Base-by-base conservation (phyloP, 2,113 vertebrate genomes). In the Rhinopomastus cyanomelas region DNA sequence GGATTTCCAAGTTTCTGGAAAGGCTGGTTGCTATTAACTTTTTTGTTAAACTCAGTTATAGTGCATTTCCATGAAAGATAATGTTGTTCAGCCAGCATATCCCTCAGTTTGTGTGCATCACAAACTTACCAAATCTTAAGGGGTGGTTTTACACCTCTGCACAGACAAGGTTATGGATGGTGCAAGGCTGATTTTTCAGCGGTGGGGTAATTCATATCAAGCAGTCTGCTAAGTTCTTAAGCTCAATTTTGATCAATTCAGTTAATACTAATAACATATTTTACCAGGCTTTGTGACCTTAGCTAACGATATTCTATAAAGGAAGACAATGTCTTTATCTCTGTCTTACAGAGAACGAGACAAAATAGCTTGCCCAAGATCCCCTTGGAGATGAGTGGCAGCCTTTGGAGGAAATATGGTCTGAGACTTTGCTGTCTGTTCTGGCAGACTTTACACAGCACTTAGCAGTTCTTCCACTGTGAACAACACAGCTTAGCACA, bases 81-180 rank as follows among this genome's bases (percentile, higher is more conserved):
- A 27, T 57, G 7, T 36, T 53, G 39, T 8, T 72, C 39, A 73
- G 7, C 4, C 22, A 75, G 14, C 6, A 55, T 6, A 48, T 53
- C 18, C 17, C 18, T 87, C 37, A 51, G 3, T 52, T 80, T 51
- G 3, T 62, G 29, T 55, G 12, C n/a, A 34, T 55, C 34, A 44
- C 12, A 59, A 68, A 85, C 55, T 15, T 62, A 4, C 7, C 48
- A 80, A 1, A 53, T 4, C 69, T 3, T 36, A 29, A 53, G 16
- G 12, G 8, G 5, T 65, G 46, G 2, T 71, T 86, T 88, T 62
- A 15, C 29, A 48, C 4, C 46, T 44, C 16, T 39, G 26, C 53
- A 13, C 0, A 0, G 19, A 22, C 15, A 78, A 64, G 10, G 6
- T 32, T 13, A 20, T 32, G 30, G 34, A 18, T 36, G 46, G n/a